These are phyloP conservation scores for Lycocorax pyrrhopterus DNA, from an alignment of 2,113 vertebrate species.

Conservation along the genomic window DNA sequence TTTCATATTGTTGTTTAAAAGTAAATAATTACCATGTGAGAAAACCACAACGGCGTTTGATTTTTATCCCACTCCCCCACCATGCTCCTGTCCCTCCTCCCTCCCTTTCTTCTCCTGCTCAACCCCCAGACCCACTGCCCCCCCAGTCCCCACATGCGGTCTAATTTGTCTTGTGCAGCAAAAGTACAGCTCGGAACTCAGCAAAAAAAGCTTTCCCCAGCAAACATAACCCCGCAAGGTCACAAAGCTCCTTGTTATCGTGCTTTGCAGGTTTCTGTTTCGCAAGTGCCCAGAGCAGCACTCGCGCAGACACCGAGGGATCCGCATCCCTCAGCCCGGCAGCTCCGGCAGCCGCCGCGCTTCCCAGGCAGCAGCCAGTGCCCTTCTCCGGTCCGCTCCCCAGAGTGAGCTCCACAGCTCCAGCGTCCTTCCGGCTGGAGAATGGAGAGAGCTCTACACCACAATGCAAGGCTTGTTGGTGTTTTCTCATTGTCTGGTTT, in stretches of 20 bases:
- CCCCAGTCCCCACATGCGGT: neutral
- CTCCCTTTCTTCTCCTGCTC: neutral
- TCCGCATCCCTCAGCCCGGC: neutral
- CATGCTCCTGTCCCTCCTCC: neutral
- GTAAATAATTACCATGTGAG: constrained; percentile 34
- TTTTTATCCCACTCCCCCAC: neutral
- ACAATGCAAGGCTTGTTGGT: neutral
- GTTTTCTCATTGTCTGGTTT: neutral
- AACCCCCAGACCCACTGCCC: neutral
- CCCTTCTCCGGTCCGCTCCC: neutral
- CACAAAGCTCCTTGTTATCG: fast-evolving
- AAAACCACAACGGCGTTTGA: neutral
- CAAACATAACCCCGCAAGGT: neutral
- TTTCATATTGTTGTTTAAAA: constrained; percentile 29
- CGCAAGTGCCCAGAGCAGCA: fast-evolving
- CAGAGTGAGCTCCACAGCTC: neutral
- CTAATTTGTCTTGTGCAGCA: neutral
- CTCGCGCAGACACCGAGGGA: fast-evolving
- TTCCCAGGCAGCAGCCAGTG: neutral
- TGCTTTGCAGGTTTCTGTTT: neutral
- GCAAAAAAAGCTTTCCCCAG: neutral
- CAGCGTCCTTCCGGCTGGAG: neutral
- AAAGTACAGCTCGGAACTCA: neutral
- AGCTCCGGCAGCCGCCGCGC: neutral
- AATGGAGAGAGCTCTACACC: neutral